Base-by-base conservation (phyloP, 1,140 invertebrate species). In the Ooceraea biroi region DNA sequence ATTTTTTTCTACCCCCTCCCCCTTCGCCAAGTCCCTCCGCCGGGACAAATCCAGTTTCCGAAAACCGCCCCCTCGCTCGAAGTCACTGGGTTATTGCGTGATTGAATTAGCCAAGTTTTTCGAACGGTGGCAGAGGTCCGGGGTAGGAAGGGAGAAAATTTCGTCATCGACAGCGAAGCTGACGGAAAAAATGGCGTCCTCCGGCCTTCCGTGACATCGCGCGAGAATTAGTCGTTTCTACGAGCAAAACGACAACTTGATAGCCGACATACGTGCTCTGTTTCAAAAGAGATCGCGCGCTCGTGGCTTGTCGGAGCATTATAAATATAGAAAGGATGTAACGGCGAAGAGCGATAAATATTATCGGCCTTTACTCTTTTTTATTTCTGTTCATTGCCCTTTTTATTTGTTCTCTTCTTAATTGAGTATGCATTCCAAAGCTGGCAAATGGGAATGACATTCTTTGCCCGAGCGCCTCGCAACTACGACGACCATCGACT, bases 61-160 rank as follows among this genome's bases (percentile, higher is more conserved):
- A 80, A 80, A 80, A 57, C 22, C 46, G 25, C n/a, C 36, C 74
- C 66, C 22, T 60, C 71, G 11, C n/a, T n/a, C 12, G 52, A 55
- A 80, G 76, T 80, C 69, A 46, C 44, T 46, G 17, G 48, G 61
- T 77, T 55, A 68, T 41, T 30, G 19, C 50, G 22, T 69, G 65
- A 80, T 78, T 68, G 63, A 78, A 41, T 78, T 78, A 78, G 61
- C 36, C 5, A 69, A 69, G 48, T 80, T 80, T 69, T 69, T 69
- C 14, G 30, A 69, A 27, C 25, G n/a, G 12, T 7, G 7, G 36
- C n/a, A 36, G 36, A 36, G 36, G n/a, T n/a, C n/a, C 36, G 36
- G 36, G 36, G 36, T 7, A 7, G 36, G 36, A 36, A 2, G 36
- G n/a, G 22, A 69, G 65, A 80, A 69, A 44, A 57, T 80, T 80